Base-by-base conservation (phyloP, 2,888 invertebrate genomes). In the Palloptera scutellata region DNA sequence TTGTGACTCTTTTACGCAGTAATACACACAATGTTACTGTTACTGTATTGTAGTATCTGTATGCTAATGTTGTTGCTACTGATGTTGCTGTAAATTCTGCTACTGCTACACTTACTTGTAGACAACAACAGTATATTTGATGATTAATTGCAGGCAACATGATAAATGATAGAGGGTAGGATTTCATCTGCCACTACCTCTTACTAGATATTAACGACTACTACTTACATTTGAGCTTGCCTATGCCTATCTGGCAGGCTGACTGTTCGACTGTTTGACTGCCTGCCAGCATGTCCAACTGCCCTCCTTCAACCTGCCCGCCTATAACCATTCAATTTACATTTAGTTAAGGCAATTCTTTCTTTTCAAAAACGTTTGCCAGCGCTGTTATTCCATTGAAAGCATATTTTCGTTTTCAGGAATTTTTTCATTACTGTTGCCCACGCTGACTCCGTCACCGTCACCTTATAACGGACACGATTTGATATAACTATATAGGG, bases 101-200 rank as follows among this genome's bases (percentile, higher is more conserved):
- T 42, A 10, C 41, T 30, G 51, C 19, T 61, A 61, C 61, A 58
- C 55, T 55, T 60, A 42, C 67, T 13, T 41, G 43, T 15, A 19
- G 54, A 17, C 17, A 20, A 10, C 30, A 30, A 30, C 3, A 30
- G 30, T 43, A 74, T 73, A 72, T 78, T 75, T 76, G 77, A 81
- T 81, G 82, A 81, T 81, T 81, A 81, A 81, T 81, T 81, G 78
- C 78, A 78, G 78, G 72, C 77, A 77, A 77, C 77, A 78, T 81
- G 82, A 81, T 81, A 80, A 81, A 81, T 81, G 79, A 76, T 76
- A 75, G 75, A 74, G 78, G 75, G 77, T 60, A 70, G 69, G 65
- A 59, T 41, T 20, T 12, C 15, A 4, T 40, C 43, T 43, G 55
- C 64, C 43, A 54, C 61, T 30, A 58, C 43, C 17, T 19, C 42